These are phyloP conservation scores for Lepisosteus osseus DNA, from an alignment of 2,113 vertebrate genomes.

Conservation along the genomic window DNA sequence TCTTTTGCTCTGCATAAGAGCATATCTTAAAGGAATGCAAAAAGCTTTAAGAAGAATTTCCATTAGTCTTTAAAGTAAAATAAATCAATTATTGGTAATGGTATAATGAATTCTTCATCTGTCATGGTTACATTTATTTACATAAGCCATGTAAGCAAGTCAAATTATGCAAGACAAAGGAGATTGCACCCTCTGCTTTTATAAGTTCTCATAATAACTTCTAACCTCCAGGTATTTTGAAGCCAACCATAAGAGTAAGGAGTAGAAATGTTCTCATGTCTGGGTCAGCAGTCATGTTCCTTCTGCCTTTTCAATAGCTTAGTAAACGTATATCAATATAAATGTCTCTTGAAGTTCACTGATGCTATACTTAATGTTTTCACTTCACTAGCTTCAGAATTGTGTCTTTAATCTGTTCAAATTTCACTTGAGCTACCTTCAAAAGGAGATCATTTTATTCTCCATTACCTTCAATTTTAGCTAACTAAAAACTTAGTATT, in stretches of 20 bases:
- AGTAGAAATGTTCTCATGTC: conserved; percentile 27
- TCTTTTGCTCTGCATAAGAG: too few species aligned
- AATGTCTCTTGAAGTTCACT: conserved; percentile 27
- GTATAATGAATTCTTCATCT: too few species aligned
- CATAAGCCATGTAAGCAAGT: too few species aligned
- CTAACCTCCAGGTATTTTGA: too few species aligned
- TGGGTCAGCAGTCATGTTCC: conserved; percentile 28
- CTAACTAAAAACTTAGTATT: conserved; percentile 47
- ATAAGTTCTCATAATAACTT: too few species aligned
- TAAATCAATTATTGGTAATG: too few species aligned
- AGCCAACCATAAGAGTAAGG: conserved; percentile 24
- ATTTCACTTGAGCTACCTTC: conserved; percentile 47
- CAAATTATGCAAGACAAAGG: too few species aligned
- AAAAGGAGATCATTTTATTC: conserved; percentile 53
- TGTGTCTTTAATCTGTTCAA: conserved; percentile 37
- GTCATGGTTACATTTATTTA: too few species aligned
- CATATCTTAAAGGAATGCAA: too few species aligned
- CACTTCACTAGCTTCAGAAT: conserved; percentile 34
- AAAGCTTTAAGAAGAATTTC: too few species aligned
- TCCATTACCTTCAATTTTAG: conserved; percentile 60
- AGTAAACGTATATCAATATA: conserved; percentile 25
- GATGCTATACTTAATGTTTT: conserved; percentile 12
- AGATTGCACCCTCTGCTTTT: too few species aligned
- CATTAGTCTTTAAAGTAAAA: too few species aligned
- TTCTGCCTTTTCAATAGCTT: conserved; percentile 18